A percentile compares a stretch with the other conserved stretches of the same genome.
These are phyloP conservation scores for Cataglyphis rosenhaueri DNA, from an alignment of 2,888 invertebrate genomes.

Conservation along the genomic window DNA sequence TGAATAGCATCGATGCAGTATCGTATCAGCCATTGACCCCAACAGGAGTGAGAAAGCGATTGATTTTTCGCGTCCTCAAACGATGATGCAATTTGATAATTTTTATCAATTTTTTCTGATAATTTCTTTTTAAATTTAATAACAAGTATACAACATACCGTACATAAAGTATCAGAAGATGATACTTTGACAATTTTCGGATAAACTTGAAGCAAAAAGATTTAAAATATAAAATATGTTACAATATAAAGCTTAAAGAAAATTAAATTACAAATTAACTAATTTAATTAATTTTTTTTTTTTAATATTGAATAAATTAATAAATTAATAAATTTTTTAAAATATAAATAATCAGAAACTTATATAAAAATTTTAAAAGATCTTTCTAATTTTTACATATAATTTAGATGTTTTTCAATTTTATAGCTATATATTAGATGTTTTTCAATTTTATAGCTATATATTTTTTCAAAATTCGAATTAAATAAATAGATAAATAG, in stretches of 20 bases:
- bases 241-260: background rate
- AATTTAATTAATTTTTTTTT: background rate
- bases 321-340: background rate
- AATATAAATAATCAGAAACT: background rate
- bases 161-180: background rate
- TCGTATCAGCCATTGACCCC: background rate
- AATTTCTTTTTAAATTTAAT: background rate
- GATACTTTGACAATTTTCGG: background rate
- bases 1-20: background rate
- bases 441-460: too few species aligned
- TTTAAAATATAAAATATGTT: background rate
- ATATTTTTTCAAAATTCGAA: background rate
- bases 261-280: background rate
- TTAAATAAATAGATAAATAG: constrained; percentile 15
- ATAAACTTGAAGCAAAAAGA: background rate
- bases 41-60: background rate
- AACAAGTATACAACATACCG: background rate
- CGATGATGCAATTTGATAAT: background rate
- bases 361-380: background rate
- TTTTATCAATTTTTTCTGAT: background rate
- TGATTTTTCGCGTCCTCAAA: background rate
- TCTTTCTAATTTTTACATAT: background rate
- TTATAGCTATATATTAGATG: background rate
- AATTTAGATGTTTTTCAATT: background rate
- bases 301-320: background rate